Evolutionary conservation across 2,797 vertebrate genomes (phyloP).

Genomic region (Peromyscus melanophrys): DNA sequence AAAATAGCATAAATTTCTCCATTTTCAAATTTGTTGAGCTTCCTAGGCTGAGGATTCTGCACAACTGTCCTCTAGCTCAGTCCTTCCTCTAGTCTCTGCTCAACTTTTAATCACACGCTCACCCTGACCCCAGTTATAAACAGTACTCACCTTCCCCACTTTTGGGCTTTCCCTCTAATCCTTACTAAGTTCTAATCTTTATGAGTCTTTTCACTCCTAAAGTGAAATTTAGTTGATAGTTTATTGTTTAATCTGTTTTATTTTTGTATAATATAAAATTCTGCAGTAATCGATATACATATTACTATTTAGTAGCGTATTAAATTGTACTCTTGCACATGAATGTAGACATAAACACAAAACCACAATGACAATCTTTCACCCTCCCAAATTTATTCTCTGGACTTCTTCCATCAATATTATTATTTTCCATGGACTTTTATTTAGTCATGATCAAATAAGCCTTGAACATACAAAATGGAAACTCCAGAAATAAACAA

Average conservation of each 20-base stretch:
- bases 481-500: neutral
- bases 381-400: neutral
- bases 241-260: neutral
- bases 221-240: neutral
- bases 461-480: neutral
- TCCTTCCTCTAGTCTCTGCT: neutral
- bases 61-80: neutral
- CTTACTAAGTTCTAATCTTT: neutral
- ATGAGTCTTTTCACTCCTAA: too few species aligned
- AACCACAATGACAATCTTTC: neutral
- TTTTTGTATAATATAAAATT: neutral
- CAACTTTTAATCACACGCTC: neutral
- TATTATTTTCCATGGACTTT: neutral
- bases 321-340: neutral
- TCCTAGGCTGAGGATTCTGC: accelerated
- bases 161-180: neutral
- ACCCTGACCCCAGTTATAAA: neutral
- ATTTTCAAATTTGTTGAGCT: neutral
- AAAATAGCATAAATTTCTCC: neutral
- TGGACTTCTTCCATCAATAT: accelerated
- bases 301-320: neutral
- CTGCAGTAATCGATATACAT: neutral
- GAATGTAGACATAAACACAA: neutral
- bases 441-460: neutral
- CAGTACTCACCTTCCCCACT: neutral